phyloP scores from a whole-genome alignment of 2,888 invertebrate species.

The Nudaria mundana region DNA sequence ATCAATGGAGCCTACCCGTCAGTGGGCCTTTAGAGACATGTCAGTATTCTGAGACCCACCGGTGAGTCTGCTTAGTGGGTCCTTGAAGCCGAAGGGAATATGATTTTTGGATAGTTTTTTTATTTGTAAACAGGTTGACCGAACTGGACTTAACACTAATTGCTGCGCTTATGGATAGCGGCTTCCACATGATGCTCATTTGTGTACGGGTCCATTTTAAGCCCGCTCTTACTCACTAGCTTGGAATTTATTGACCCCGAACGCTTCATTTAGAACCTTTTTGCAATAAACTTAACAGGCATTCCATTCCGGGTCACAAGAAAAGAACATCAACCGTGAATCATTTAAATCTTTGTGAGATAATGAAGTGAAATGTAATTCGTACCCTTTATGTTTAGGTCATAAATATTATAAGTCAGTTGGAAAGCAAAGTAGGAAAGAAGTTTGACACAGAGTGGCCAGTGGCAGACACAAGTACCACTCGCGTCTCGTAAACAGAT shows the following conservation, averaged over 20 bases:
- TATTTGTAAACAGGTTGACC: background rate
- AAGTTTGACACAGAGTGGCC: conserved; percentile 57
- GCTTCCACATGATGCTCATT: conserved; percentile 24
- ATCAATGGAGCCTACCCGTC: too few relatives aligned
- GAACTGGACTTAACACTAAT: conserved; percentile 10
- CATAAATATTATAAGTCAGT: conserved; percentile 43
- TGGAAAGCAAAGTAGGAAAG: conserved; percentile 46
- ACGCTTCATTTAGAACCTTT: conserved; percentile 31
- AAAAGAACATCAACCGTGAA: background rate
- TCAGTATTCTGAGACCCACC: too few relatives aligned
- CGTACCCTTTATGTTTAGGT: conserved; percentile 19
- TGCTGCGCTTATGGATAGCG: conserved; percentile 1
- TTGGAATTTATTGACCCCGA: conserved; percentile 33
- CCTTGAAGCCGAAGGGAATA: too few relatives aligned
- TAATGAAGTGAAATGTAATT: background rate
- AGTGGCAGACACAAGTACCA: conserved; percentile 49
- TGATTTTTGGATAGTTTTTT: too few relatives aligned
- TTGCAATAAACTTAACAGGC: conserved; percentile 26
- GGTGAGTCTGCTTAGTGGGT: too few relatives aligned
- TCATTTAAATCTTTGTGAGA: background rate
- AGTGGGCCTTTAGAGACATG: too few relatives aligned
- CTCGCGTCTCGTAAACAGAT: conserved; percentile 64
- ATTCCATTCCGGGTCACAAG: background rate
- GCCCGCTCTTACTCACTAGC: conserved; percentile 30
- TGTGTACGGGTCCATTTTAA: conserved; percentile 30